Conservation (phyloP, 2,113 vertebrate genomes). For the Xenopus borealis region DNA sequence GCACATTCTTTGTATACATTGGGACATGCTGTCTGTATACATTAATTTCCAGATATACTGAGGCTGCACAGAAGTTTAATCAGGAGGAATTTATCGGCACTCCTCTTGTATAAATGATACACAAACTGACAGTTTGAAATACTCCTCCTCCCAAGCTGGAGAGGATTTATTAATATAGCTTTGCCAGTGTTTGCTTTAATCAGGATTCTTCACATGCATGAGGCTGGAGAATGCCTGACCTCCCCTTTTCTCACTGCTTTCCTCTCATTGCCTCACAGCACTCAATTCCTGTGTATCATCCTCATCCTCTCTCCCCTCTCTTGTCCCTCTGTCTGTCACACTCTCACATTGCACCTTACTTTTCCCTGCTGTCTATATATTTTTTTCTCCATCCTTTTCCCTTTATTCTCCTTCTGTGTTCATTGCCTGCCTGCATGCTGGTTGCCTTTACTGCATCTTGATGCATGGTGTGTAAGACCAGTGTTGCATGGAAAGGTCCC, state of each 20-base stretch:
- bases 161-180: slow-evolving; percentile 39
- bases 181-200: slow-evolving; percentile 40
- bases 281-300: not conserved
- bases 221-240: slow-evolving; percentile 29
- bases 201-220: slow-evolving; percentile 36
- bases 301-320: not conserved
- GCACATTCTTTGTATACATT: slow-evolving; percentile 31
- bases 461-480: not conserved
- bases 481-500: slow-evolving; percentile 8
- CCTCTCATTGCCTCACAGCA: slow-evolving; percentile 3
- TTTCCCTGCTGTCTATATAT: not conserved
- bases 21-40: slow-evolving; percentile 46
- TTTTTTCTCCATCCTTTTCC: not conserved
- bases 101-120: slow-evolving; percentile 43
- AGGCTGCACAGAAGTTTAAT: slow-evolving; percentile 43
- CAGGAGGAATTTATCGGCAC: slow-evolving; percentile 43
- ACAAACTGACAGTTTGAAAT: slow-evolving; percentile 42
- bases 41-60: slow-evolving; percentile 37
- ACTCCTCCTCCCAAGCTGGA: slow-evolving; percentile 44
- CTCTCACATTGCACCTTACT: not conserved
- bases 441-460: not conserved
- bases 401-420: not conserved
- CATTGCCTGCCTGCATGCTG: slow-evolving; percentile 3
- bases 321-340: not conserved
- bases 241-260: not conserved